A percentile compares a stretch with the other conserved stretches of the same genome.
Conservation (phyloP, 2,113 vertebrate genomes). For the Desmodus rotundus region DNA sequence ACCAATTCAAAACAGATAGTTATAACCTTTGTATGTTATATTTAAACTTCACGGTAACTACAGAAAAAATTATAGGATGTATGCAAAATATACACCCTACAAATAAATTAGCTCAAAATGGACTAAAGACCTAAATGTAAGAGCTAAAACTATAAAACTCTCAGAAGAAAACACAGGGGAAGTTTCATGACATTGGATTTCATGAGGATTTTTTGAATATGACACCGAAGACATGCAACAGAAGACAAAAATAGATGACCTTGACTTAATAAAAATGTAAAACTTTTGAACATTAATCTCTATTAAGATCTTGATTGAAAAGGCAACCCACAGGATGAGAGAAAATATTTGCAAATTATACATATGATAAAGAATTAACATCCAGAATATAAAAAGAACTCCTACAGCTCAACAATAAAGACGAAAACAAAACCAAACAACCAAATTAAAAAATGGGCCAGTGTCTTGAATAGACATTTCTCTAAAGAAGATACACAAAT, state of each 20-base stretch:
- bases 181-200: not conserved
- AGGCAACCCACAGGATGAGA: not conserved
- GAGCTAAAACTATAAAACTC: too few species aligned
- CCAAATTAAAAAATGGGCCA: not conserved
- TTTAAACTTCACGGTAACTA: not conserved
- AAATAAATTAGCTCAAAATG: not conserved
- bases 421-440: not conserved
- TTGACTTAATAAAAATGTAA: not conserved
- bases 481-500: not conserved
- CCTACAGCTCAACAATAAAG: too few species aligned
- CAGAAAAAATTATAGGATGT: not conserved
- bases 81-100: not conserved
- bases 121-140: too few species aligned
- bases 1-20: not conserved
- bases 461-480: not conserved
- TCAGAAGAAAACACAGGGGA: not conserved
- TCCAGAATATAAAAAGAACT: too few species aligned
- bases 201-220: not conserved
- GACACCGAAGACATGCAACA: not conserved
- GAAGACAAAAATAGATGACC: not conserved
- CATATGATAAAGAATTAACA: too few species aligned
- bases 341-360: not conserved
- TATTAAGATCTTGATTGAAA: not conserved
- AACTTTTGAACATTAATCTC: not conserved
- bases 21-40: not conserved